Conservation (phyloP, 2,797 vertebrate species). For the Chrysolophus pictus region DNA sequence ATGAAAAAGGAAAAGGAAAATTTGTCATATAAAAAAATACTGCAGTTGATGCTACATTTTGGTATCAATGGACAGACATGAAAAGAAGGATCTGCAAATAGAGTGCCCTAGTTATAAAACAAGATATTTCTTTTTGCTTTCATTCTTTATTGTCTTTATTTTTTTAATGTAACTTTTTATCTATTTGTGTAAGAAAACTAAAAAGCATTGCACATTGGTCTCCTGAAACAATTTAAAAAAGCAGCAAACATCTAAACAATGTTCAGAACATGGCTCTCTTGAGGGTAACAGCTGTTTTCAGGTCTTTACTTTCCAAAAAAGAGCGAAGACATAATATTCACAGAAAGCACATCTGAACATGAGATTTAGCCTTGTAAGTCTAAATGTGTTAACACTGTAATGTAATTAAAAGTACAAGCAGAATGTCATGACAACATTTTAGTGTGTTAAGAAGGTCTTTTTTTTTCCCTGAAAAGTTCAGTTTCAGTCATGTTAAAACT, state of each 20-base stretch:
- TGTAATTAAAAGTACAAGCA: background rate
- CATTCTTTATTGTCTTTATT: background rate
- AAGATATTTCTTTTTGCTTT: background rate
- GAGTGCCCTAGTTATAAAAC: background rate
- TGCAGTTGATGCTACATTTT: background rate
- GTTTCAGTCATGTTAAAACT: background rate
- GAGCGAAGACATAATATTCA: background rate
- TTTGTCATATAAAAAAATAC: background rate
- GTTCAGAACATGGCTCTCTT: background rate
- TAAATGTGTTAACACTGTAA: background rate
- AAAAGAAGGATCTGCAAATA: background rate
- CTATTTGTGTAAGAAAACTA: background rate
- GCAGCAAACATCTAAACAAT: background rate
- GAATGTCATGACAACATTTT: background rate
- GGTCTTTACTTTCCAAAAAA: background rate
- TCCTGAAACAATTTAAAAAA: constrained; percentile 1
- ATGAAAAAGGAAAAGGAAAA: background rate
- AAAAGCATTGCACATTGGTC: background rate
- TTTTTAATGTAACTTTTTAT: background rate
- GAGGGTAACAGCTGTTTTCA: constrained; percentile 9
- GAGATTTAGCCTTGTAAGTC: background rate
- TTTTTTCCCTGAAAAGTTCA: rapidly evolving
- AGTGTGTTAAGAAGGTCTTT: background rate
- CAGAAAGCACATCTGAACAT: background rate
- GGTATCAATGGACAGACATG: background rate